A percentile compares a stretch with the other conserved stretches of the same genome.
Evolutionary conservation across 2,113 vertebrate genomes (phyloP).

Genomic region (Pantherophis guttatus): DNA sequence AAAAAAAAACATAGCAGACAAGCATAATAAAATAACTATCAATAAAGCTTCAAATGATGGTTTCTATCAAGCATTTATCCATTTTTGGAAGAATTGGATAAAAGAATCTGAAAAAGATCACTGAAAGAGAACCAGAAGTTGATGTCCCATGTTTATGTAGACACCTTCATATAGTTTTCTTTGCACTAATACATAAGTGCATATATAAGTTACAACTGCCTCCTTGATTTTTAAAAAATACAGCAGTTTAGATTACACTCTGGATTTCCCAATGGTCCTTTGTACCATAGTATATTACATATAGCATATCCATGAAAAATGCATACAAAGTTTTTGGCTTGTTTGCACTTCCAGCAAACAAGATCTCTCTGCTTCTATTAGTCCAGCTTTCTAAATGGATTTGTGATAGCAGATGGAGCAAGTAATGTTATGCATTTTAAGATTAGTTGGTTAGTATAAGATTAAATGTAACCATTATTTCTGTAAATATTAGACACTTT

Average conservation of each 20-base stretch:
- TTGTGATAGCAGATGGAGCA: not conserved
- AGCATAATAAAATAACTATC: not conserved
- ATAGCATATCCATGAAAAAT: not conserved
- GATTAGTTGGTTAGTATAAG: not conserved
- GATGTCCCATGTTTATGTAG: not conserved
- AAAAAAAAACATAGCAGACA: not conserved
- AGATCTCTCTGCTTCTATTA: not conserved
- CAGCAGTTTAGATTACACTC: not conserved
- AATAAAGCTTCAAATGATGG: not conserved
- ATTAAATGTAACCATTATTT: not conserved
- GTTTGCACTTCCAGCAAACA: not conserved
- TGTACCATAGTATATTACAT: not conserved
- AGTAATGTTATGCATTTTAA: not conserved
- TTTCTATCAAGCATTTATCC: not conserved
- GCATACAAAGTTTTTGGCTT: not conserved
- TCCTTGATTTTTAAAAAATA: not conserved
- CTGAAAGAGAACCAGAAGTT: not conserved
- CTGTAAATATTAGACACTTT: not conserved
- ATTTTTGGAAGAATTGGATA: not conserved
- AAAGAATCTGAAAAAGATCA: not conserved
- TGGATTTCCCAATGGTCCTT: not conserved
- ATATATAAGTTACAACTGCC: not conserved
- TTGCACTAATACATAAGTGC: not conserved
- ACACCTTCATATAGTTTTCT: not conserved
- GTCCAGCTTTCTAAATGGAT: not conserved